Conservation (phyloP, 1,140 invertebrate genomes). For the Drosophila kurseongensis region DNA sequence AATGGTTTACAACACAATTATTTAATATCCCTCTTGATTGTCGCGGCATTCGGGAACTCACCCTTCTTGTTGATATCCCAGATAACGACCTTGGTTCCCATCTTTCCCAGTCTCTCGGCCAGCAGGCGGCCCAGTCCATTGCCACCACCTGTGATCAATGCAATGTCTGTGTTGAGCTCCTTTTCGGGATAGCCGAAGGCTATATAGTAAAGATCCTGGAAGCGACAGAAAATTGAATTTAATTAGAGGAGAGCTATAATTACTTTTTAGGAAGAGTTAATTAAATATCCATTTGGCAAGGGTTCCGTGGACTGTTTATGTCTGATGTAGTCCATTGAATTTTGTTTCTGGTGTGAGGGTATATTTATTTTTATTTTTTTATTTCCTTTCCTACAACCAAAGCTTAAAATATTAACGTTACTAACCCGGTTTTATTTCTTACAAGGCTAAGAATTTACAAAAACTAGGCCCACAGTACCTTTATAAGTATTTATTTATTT, state of each 20-base stretch:
- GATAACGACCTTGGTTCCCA: conserved; percentile 92
- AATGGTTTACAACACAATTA: conserved; percentile 11
- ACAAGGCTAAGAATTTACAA: no score
- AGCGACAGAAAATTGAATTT: conserved; percentile 27
- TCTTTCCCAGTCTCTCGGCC: conserved; percentile 90
- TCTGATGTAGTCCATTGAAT: neutral
- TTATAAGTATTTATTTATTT: no score
- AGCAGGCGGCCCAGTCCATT: conserved; percentile 95
- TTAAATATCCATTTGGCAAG: conserved; percentile 28
- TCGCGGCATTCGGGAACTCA: conserved; percentile 80
- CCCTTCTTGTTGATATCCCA: conserved; percentile 96
- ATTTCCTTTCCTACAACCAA: no score
- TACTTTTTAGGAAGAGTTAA: neutral
- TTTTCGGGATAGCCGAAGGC: conserved; percentile 86
- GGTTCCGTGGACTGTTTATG: neutral
- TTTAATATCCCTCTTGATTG: neutral
- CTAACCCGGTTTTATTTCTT: no score
- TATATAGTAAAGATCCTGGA: conserved; percentile 85
- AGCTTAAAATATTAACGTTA: no score
- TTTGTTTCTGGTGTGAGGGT: neutral
- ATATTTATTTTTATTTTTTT: no score
- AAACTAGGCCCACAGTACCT: no score
- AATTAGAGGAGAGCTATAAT: conserved; percentile 13
- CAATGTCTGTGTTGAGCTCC: conserved; percentile 89
- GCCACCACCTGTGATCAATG: conserved; percentile 95